phyloP scores from a whole-genome alignment of 2,797 vertebrate genomes.

The Mastacembelus armatus region DNA sequence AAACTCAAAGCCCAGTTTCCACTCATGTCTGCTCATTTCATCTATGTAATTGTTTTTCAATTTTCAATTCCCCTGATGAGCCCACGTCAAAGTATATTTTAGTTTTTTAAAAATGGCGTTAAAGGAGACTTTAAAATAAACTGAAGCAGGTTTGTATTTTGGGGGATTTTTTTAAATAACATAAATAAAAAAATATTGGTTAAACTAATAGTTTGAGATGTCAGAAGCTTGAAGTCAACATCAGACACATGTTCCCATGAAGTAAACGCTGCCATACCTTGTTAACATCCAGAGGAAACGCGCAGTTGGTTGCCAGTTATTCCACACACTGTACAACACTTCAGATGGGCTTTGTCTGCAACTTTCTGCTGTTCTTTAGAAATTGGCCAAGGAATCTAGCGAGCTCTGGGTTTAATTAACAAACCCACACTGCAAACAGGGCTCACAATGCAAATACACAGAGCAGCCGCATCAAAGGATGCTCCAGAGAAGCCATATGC shows the following conservation, averaged over 20 bases:
- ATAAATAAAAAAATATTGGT: not conserved
- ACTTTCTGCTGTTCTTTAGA: conserved; percentile 69
- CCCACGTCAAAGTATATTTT: not conserved
- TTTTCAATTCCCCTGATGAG: conserved; percentile 24
- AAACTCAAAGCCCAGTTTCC: conserved; percentile 53
- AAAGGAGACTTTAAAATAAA: not conserved
- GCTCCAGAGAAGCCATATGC: conserved; percentile 43
- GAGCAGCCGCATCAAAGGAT: conserved; percentile 52
- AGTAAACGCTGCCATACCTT: conserved; percentile 27
- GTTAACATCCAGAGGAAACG: conserved; percentile 47
- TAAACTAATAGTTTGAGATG: not conserved
- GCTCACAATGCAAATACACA: conserved; percentile 46
- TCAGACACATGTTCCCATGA: conserved; percentile 1
- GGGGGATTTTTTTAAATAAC: too few relatives aligned
- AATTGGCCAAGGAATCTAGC: conserved; percentile 51
- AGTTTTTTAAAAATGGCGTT: not conserved
- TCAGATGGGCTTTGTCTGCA: conserved; percentile 49
- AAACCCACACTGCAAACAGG: conserved; percentile 60
- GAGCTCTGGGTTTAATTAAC: conserved; percentile 70
- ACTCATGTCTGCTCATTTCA: conserved; percentile 46
- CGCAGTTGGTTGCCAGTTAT: conserved; percentile 41
- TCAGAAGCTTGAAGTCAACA: not conserved
- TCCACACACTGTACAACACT: conserved; percentile 42
- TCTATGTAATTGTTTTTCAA: conserved; percentile 46
- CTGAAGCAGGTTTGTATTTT: too few relatives aligned